These are phyloP conservation scores for Venusia cambrica DNA, from an alignment of 2,888 invertebrate genomes.

Conservation along the genomic window DNA sequence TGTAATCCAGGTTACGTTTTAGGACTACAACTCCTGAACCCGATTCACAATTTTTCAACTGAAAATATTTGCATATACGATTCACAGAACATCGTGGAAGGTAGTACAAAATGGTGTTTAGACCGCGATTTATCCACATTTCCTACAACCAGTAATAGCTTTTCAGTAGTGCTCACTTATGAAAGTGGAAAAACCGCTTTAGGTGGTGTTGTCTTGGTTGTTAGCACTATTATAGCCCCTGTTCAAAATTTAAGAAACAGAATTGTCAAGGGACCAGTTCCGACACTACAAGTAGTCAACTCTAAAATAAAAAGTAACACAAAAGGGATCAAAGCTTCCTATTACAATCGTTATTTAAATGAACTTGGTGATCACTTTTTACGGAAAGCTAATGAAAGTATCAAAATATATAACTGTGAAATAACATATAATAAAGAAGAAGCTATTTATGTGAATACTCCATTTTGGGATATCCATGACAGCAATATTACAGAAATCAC, in stretches of 20 bases:
- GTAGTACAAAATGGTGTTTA: slow-evolving; percentile 87
- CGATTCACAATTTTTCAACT: slow-evolving; percentile 92
- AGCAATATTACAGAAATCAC: slow-evolving; percentile 95
- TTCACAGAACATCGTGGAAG: slow-evolving; percentile 84
- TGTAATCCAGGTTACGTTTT: slow-evolving; percentile 92
- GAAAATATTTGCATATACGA: slow-evolving; percentile 92
- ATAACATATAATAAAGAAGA: slow-evolving; percentile 90
- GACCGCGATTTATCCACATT: slow-evolving; percentile 93
- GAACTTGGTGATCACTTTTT: slow-evolving; percentile 92
- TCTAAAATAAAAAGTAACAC: slow-evolving; percentile 90
- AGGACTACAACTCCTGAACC: slow-evolving; percentile 94
- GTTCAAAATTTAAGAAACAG: slow-evolving; percentile 86
- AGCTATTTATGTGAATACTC: slow-evolving; percentile 91
- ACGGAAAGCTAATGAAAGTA: slow-evolving; percentile 92
- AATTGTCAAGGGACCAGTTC: slow-evolving; percentile 89
- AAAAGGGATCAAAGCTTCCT: slow-evolving; percentile 90
- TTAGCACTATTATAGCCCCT: slow-evolving; percentile 88
- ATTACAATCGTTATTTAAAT: slow-evolving; percentile 93
- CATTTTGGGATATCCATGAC: slow-evolving; percentile 91
- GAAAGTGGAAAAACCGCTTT: slow-evolving; percentile 88
- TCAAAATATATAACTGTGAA: slow-evolving; percentile 89
- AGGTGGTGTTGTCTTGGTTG: slow-evolving; percentile 90
- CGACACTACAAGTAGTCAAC: slow-evolving; percentile 86
- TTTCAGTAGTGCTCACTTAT: slow-evolving; percentile 89
- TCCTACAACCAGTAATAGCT: slow-evolving; percentile 93